Evolutionary conservation across 2,113 vertebrate genomes (phyloP).

Genomic region (Mus spicilegus): DNA sequence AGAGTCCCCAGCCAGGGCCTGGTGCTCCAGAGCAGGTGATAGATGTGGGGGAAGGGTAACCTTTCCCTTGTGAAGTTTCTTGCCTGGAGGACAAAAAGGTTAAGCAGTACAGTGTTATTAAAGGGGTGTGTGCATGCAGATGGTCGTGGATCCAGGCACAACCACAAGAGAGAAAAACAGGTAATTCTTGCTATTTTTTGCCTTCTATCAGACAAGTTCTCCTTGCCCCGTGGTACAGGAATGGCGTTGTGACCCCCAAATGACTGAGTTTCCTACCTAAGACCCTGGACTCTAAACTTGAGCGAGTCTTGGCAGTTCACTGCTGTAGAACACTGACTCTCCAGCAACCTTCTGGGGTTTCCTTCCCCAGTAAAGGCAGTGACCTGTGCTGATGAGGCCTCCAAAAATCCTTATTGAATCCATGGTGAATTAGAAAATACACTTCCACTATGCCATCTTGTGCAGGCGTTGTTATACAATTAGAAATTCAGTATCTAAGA

Average conservation of each 20-base stretch:
- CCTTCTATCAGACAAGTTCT: background rate
- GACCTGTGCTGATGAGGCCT: background rate
- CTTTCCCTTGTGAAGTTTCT: background rate
- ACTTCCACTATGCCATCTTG: constrained; percentile 27
- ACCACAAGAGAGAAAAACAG: background rate
- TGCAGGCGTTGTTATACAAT: constrained; percentile 1
- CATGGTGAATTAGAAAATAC: constrained; percentile 15
- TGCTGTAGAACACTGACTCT: background rate
- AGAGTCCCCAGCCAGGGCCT: background rate
- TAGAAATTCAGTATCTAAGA: background rate
- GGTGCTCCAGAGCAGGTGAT: background rate
- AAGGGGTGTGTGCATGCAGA: background rate
- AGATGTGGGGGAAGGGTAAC: background rate
- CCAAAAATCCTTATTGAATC: background rate
- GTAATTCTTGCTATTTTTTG: constrained; percentile 24
- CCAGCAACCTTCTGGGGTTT: background rate
- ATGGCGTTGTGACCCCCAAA: background rate
- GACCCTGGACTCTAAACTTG: background rate
- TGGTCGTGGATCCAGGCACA: background rate
- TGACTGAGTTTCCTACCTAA: background rate
- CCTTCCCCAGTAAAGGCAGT: background rate
- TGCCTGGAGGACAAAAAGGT: constrained; percentile 20
- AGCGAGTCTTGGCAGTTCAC: background rate
- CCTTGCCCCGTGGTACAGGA: background rate
- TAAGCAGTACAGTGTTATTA: background rate